Conservation (phyloP, 2,888 invertebrate species). For the Tubulanus polymorphus region DNA sequence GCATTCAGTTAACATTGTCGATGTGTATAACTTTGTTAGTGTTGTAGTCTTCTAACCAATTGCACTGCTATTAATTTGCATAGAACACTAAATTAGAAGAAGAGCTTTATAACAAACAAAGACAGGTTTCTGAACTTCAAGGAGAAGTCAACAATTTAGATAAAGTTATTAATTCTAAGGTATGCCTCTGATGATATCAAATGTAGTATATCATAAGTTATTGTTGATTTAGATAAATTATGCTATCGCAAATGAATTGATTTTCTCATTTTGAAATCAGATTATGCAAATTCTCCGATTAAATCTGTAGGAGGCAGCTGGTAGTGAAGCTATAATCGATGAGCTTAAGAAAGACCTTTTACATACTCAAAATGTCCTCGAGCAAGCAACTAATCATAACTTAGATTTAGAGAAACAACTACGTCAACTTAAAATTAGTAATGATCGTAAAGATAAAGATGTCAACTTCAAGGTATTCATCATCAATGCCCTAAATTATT, state of each 20-base stretch:
- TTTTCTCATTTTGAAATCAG: too few species aligned
- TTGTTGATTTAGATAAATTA: too few species aligned
- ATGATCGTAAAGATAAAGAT: not conserved
- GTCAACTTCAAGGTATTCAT: not conserved
- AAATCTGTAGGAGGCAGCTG: not conserved
- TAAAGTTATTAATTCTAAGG: not conserved
- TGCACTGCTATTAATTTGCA: too few species aligned
- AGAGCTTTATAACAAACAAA: not conserved
- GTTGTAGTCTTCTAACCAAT: too few species aligned
- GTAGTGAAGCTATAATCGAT: not conserved
- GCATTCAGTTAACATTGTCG: too few species aligned
- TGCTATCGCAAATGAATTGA: too few species aligned
- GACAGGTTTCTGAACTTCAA: not conserved
- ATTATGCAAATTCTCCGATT: too few species aligned
- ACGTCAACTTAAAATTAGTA: not conserved
- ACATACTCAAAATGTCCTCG: not conserved
- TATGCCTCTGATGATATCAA: too few species aligned
- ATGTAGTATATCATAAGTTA: too few species aligned
- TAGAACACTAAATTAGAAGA: conserved; percentile 1
- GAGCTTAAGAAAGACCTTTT: not conserved
- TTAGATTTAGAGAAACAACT: not conserved
- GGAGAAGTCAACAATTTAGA: not conserved
- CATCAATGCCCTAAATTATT: too few species aligned
- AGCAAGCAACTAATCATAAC: not conserved
- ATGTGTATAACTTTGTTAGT: too few species aligned